A percentile compares a stretch with the other conserved stretches of the same genome.
These are phyloP conservation scores for Drosophila micromelanica DNA, from an alignment of 1,140 invertebrate genomes.

Conservation along the genomic window DNA sequence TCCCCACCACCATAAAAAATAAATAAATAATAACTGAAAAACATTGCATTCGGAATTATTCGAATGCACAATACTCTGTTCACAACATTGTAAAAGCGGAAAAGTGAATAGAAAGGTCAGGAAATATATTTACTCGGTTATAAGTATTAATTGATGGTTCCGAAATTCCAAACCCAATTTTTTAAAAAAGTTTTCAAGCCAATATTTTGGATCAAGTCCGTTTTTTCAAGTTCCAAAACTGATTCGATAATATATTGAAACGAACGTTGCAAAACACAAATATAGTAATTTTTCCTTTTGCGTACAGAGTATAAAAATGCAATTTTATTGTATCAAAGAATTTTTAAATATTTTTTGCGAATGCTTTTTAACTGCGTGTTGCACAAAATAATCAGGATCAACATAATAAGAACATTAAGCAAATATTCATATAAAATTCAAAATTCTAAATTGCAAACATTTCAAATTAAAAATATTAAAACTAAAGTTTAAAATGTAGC, in stretches of 20 bases:
- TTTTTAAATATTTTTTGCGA: slow-evolving; percentile 12
- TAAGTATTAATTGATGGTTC: too few species aligned
- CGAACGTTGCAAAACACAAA: not conserved
- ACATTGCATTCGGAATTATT: not conserved
- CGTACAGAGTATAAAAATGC: not conserved
- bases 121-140: too few species aligned
- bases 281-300: not conserved
- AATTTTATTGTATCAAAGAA: too few species aligned
- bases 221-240: too few species aligned
- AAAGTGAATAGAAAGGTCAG: too few species aligned
- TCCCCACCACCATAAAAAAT: not conserved
- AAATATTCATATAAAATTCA: slow-evolving; percentile 1
- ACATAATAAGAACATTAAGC: not conserved
- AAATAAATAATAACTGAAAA: too few species aligned
- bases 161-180: too few species aligned
- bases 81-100: not conserved
- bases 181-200: too few species aligned
- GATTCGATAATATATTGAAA: too few species aligned
- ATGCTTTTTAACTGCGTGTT: slow-evolving; percentile 33
- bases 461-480: slow-evolving; percentile 1
- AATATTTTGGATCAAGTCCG: too few species aligned
- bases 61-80: slow-evolving; percentile 4
- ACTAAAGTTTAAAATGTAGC: slow-evolving; percentile 13
- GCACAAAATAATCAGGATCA: slow-evolving; percentile 10
- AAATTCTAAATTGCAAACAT: slow-evolving; percentile 1